Conservation (phyloP, 2,888 invertebrate genomes). For the Ametastegia equiseti region DNA sequence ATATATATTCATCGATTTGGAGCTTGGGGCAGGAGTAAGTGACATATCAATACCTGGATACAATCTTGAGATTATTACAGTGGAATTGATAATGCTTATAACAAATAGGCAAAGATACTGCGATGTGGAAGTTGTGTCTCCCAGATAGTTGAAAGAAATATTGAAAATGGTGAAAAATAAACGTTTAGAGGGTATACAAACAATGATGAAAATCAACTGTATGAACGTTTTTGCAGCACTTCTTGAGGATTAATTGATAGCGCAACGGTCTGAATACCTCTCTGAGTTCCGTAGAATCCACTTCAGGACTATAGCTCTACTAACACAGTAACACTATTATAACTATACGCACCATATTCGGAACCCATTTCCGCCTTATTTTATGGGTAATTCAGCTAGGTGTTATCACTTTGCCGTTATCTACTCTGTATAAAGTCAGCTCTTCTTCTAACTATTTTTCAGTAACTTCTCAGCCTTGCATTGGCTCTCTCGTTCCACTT, state of each 20-base stretch:
- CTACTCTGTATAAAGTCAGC: background rate
- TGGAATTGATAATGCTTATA: too few relatives aligned
- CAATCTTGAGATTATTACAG: too few relatives aligned
- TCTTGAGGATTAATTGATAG: background rate
- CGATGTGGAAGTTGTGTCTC: too few relatives aligned
- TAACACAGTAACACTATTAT: background rate
- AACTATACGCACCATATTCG: background rate
- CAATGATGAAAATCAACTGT: background rate
- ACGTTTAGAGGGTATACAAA: background rate
- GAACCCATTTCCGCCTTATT: background rate
- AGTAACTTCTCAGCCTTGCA: slow-evolving; percentile 78
- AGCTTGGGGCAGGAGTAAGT: too few relatives aligned
- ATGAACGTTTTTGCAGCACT: background rate
- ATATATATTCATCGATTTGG: too few relatives aligned
- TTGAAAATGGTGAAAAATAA: background rate
- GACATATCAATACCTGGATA: too few relatives aligned
- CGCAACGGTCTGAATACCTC: background rate
- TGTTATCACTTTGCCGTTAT: background rate
- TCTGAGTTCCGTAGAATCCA: background rate
- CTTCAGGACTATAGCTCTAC: background rate
- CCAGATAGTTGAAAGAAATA: background rate
- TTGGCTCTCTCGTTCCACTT: background rate
- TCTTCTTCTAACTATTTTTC: background rate
- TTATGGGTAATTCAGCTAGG: background rate
- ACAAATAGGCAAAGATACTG: too few relatives aligned